Conservation (phyloP, 1,140 invertebrate genomes). For the Subanguina moxae region DNA sequence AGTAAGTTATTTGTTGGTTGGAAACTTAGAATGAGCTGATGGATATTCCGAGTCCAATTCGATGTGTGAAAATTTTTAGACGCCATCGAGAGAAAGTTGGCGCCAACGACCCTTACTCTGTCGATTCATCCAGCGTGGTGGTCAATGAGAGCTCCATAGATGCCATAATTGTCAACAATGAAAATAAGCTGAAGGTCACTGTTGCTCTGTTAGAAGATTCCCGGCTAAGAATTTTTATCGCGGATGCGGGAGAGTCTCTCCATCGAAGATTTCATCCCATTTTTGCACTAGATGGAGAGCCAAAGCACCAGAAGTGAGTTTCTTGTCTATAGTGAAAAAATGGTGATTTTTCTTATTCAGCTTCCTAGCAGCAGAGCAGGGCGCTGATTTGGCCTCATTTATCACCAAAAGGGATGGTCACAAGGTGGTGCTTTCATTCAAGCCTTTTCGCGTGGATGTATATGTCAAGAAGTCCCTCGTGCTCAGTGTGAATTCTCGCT, state of each 20-base stretch:
- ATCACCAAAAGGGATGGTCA: conserved; percentile 21
- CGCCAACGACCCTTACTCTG: conserved; percentile 37
- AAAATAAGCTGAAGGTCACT: conserved; percentile 44
- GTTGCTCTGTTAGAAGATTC: conserved; percentile 48
- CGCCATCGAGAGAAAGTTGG: conserved; percentile 38
- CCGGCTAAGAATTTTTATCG: conserved; percentile 47
- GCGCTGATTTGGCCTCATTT: conserved; percentile 41
- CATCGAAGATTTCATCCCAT: conserved; percentile 45
- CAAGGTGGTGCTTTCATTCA: conserved; percentile 43
- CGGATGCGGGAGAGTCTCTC: conserved; percentile 48
- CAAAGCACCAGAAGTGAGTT: conserved; percentile 43
- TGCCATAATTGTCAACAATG: conserved; percentile 31
- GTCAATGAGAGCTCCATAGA: conserved; percentile 44
- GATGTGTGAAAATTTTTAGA: conserved; percentile 24
- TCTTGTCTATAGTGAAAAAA: background rate
- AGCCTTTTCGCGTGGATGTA: conserved; percentile 48
- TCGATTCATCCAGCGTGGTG: conserved; percentile 37
- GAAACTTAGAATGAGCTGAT: too few species aligned
- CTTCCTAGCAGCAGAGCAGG: conserved; percentile 16
- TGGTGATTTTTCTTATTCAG: conserved; percentile 2
- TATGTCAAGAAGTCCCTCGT: conserved; percentile 67
- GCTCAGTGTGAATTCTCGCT: conserved; percentile 79
- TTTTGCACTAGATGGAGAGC: conserved; percentile 48
- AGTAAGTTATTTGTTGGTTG: conserved; percentile 28
- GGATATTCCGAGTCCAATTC: background rate